These are phyloP conservation scores for Rhodinocichla rosea DNA, from an alignment of 2,113 vertebrate genomes.

Conservation along the genomic window DNA sequence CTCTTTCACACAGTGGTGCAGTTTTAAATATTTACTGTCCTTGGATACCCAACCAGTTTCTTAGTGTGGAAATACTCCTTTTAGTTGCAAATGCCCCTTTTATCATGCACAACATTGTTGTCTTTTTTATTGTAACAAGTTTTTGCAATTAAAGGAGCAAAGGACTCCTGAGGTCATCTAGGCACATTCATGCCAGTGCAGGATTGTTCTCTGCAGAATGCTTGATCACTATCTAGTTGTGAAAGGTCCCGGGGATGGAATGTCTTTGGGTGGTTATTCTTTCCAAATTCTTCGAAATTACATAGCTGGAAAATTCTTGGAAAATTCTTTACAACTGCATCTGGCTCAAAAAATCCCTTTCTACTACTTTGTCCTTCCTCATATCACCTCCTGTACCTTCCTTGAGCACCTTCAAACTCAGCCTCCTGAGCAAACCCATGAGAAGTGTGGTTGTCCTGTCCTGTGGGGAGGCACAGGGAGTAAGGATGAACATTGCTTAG, in stretches of 20 bases:
- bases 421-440: neutral
- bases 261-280: neutral
- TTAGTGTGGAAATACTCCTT: conserved; percentile 35
- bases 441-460: neutral
- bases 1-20: neutral
- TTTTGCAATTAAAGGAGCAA: conserved; percentile 18
- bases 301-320: neutral
- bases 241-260: neutral
- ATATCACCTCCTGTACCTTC: neutral
- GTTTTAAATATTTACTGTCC: conserved; percentile 2
- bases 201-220: conserved; percentile 14
- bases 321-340: neutral
- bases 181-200: neutral
- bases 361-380: neutral
- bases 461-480: neutral
- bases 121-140: conserved; percentile 11
- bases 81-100: conserved; percentile 41
- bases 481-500: neutral
- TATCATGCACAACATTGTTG: conserved; percentile 29
- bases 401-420: neutral
- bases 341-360: neutral
- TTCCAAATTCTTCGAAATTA: neutral
- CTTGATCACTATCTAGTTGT: neutral
- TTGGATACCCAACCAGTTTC: neutral
- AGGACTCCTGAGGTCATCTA: conserved; percentile 1